These are phyloP conservation scores for Megalurothrips usitatus DNA, from an alignment of 2,888 invertebrate genomes.

Conservation along the genomic window DNA sequence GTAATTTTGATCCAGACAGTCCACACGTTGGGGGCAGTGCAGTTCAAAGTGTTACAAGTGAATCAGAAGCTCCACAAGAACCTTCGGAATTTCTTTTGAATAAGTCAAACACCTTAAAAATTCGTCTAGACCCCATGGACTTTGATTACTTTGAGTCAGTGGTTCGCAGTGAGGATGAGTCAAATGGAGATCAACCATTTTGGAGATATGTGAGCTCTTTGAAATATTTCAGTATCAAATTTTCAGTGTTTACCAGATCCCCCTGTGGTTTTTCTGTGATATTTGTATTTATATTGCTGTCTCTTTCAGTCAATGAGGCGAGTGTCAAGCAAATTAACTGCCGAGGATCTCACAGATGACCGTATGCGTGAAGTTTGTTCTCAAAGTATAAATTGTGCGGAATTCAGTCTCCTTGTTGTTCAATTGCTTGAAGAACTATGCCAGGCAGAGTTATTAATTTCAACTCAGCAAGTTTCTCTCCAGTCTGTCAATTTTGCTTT, in stretches of 20 bases:
- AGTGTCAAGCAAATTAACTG: constrained; percentile 46
- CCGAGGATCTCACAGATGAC: constrained; percentile 54
- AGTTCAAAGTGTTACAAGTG: constrained; percentile 46
- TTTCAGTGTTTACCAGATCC: background rate
- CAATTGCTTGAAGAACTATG: constrained; percentile 42
- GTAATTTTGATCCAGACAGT: background rate
- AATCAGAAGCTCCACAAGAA: constrained; percentile 51
- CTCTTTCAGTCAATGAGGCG: background rate
- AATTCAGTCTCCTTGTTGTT: constrained; percentile 55
- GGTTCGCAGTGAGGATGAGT: constrained; percentile 49
- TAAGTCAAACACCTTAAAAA: constrained; percentile 54
- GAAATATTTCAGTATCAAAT: background rate
- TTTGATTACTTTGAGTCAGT: constrained; percentile 58
- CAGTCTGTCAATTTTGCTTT: constrained; percentile 59
- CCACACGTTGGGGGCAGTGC: background rate
- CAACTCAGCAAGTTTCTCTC: constrained; percentile 46
- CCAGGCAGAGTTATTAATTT: constrained; percentile 32
- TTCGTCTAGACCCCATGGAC: constrained; percentile 56
- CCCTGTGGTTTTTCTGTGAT: too few species aligned
- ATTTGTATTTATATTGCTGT: background rate
- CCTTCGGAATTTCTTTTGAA: constrained; percentile 49
- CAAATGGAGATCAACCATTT: constrained; percentile 36
- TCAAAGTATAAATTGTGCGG: constrained; percentile 52
- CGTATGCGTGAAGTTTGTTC: constrained; percentile 49
- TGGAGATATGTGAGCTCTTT: background rate